Percentiles rank a stretch among this genome's conserved stretches.
Conservation (phyloP, 2,113 vertebrate species). For the Halichoeres trimaculatus region DNA sequence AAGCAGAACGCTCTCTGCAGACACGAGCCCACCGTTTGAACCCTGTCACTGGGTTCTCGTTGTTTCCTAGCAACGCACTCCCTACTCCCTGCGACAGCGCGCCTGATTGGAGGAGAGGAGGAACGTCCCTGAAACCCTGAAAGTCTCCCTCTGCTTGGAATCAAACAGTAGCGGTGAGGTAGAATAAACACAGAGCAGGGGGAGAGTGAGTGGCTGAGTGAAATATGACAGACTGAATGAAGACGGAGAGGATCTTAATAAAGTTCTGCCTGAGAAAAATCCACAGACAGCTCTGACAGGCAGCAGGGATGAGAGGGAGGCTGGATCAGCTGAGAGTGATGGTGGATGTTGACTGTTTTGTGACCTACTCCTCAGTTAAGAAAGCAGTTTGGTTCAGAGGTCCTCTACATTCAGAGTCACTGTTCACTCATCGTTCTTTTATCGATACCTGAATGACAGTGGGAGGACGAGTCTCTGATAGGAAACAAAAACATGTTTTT, state of each 20-base stretch:
- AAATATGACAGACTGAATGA: conserved; percentile 44
- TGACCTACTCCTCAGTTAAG: conserved; percentile 4
- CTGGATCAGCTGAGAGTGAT: not conserved
- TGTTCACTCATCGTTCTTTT: not conserved
- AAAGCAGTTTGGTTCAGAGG: not conserved
- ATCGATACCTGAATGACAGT: not conserved
- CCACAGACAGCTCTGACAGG: conserved; percentile 14
- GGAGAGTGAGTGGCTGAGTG: conserved; percentile 15
- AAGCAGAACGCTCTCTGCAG: conserved; percentile 40
- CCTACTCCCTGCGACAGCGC: conserved; percentile 63
- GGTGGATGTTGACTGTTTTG: not conserved
- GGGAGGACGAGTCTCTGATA: not conserved
- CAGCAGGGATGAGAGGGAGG: conserved; percentile 13
- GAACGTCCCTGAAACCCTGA: conserved; percentile 76
- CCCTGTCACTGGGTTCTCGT: conserved; percentile 71
- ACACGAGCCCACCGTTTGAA: conserved; percentile 73
- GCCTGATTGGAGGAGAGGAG: conserved; percentile 77
- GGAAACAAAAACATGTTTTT: too few relatives aligned
- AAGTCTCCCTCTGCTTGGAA: conserved; percentile 71
- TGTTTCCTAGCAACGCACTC: conserved; percentile 85
- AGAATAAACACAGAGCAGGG: conserved; percentile 61
- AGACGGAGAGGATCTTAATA: conserved; percentile 40
- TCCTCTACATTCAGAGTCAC: not conserved
- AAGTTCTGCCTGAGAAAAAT: conserved; percentile 35
- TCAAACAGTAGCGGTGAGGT: conserved; percentile 70